phyloP scores from a whole-genome alignment of 2,888 invertebrate species.

The Oxycera nigricornis region DNA sequence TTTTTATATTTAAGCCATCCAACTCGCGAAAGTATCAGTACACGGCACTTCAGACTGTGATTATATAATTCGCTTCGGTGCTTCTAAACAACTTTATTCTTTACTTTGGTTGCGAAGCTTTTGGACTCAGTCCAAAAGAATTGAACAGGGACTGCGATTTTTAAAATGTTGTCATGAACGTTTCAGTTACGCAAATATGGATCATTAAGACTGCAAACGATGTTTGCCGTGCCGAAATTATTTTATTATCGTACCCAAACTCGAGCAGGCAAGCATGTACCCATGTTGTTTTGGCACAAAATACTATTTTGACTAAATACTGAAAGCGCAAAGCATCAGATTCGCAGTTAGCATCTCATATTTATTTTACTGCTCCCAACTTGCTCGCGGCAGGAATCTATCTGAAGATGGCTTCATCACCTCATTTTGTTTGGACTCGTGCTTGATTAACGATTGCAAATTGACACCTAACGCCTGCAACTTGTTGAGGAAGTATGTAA shows the following conservation, averaged over 20 bases:
- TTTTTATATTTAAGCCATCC: constrained; percentile 6
- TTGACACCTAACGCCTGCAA: not conserved
- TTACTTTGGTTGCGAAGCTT: not conserved
- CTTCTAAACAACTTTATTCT: not conserved
- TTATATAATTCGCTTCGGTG: not conserved
- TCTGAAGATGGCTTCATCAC: not conserved
- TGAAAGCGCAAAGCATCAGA: no score
- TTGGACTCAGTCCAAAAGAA: not conserved
- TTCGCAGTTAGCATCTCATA: no score
- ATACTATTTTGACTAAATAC: no score
- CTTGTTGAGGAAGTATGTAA: not conserved
- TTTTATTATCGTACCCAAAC: no score
- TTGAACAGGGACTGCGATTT: not conserved
- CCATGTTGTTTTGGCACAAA: no score
- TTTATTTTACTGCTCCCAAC: no score
- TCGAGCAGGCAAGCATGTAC: no score
- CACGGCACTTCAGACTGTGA: not conserved
- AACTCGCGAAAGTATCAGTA: not conserved
- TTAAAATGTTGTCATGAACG: constrained; percentile 4
- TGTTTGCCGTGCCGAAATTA: not conserved
- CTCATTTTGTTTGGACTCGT: no score
- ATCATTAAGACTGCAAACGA: not conserved
- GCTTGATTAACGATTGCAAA: not conserved
- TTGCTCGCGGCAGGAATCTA: no score
- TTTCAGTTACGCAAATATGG: not conserved